Evolutionary conservation across 2,797 vertebrate species (phyloP).

Genomic region (Anas acuta): DNA sequence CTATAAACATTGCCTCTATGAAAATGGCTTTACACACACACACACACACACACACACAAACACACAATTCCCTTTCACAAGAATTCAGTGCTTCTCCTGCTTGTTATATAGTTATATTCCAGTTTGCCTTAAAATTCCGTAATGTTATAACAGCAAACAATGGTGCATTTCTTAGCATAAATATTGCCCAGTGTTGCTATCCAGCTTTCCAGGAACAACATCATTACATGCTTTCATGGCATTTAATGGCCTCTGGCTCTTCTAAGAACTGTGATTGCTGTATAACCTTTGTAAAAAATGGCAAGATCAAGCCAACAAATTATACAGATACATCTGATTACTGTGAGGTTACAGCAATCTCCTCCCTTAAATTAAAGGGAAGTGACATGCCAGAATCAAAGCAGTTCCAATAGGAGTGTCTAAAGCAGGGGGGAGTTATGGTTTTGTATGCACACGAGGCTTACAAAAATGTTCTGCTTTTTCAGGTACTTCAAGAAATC

Average conservation of each 20-base stretch:
- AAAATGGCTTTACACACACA: neutral
- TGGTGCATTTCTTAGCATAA: neutral
- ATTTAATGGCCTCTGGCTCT: neutral
- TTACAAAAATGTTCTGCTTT: neutral
- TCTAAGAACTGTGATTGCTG: neutral
- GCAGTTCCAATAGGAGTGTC: neutral
- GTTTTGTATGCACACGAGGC: neutral
- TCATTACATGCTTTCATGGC: neutral
- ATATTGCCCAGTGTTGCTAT: neutral
- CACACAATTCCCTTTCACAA: neutral
- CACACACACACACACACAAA: neutral
- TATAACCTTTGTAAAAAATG: neutral
- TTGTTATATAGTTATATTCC: neutral
- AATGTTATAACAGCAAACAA: neutral
- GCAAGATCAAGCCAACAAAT: neutral
- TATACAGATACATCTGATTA: neutral
- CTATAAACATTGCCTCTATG: neutral
- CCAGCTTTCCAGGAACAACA: neutral
- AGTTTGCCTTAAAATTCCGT: neutral
- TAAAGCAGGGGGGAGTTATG: neutral
- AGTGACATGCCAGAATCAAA: neutral
- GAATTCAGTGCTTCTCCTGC: neutral
- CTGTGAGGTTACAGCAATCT: neutral
- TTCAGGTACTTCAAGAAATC: conserved; percentile 76
- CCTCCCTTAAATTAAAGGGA: neutral